phyloP scores from a whole-genome alignment of 2,113 vertebrate genomes.

The Channa argus region DNA sequence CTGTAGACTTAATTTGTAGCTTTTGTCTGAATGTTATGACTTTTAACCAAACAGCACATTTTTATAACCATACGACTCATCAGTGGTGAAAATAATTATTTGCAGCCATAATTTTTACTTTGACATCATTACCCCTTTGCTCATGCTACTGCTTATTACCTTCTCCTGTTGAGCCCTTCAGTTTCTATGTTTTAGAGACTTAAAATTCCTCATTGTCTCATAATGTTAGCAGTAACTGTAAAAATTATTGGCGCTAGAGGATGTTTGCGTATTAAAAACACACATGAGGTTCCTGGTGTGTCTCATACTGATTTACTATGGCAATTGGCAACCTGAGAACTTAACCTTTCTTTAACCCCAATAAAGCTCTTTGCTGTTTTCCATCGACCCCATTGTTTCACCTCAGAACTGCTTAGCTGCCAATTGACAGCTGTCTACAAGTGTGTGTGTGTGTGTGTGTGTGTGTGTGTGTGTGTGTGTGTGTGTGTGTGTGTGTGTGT shows the following conservation, averaged over 20 bases:
- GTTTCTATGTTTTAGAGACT: background rate
- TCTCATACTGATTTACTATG: constrained; percentile 7
- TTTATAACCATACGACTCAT: no score
- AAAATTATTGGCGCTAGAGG: constrained; percentile 1
- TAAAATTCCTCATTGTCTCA: constrained; percentile 11
- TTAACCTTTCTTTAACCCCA: constrained; percentile 62
- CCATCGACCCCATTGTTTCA: constrained; percentile 47
- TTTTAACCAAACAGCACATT: no score
- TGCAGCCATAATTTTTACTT: background rate
- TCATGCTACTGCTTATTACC: background rate
- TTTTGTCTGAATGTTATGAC: no score
- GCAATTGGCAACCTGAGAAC: constrained; percentile 33
- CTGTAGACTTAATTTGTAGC: no score
- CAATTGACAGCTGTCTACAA: constrained; percentile 69
- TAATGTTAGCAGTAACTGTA: constrained; percentile 8
- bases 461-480: constrained; percentile 4
- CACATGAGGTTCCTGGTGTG: constrained; percentile 5
- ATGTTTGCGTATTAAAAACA: constrained; percentile 30
- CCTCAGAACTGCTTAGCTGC: constrained; percentile 62
- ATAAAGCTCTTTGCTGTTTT: constrained; percentile 48
- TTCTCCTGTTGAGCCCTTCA: background rate
- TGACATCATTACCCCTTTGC: background rate
- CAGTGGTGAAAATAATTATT: no score
- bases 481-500: constrained; percentile 31
- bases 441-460: constrained; percentile 31